Percentiles rank a stretch among this genome's conserved stretches.
Conservation (phyloP, 2,888 invertebrate species). For the Copidosoma aretas region DNA sequence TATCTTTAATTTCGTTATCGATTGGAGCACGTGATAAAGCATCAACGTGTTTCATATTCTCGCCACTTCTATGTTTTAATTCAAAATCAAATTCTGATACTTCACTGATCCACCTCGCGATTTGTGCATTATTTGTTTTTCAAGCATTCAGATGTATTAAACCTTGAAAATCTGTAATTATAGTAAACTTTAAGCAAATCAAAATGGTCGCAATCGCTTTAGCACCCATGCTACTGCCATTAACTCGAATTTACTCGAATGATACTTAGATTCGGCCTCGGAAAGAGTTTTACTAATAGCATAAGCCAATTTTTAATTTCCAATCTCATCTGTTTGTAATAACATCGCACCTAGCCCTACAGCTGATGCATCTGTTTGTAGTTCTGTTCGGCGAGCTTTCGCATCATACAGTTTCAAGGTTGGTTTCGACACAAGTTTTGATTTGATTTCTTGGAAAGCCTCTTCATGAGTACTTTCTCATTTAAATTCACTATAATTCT, state of each 20-base stretch:
- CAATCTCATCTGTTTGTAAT: conserved; percentile 29
- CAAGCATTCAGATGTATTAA: conserved; percentile 18
- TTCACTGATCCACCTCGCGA: too few species aligned
- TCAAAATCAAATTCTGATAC: too few species aligned
- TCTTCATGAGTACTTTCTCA: background rate
- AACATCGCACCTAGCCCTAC: conserved; percentile 40
- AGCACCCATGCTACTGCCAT: conserved; percentile 28
- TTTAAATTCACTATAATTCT: background rate
- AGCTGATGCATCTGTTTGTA: conserved; percentile 41
- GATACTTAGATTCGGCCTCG: conserved; percentile 38
- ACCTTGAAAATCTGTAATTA: conserved; percentile 45
- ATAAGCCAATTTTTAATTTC: conserved; percentile 24
- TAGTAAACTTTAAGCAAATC: conserved; percentile 41
- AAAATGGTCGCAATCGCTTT: conserved; percentile 33
- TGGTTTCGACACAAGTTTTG: background rate
- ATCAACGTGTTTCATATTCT: too few species aligned
- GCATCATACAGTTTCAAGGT: background rate
- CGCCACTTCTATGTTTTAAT: too few species aligned
- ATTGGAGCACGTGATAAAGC: too few species aligned
- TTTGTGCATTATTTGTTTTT: too few species aligned
- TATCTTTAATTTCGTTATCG: too few species aligned
- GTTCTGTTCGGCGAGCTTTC: conserved; percentile 10
- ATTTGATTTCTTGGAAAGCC: background rate
- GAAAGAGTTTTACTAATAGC: conserved; percentile 27
- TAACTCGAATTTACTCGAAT: conserved; percentile 47